Percentiles rank a stretch among this genome's conserved stretches.
Conservation (phyloP, 2,888 invertebrate species). For the Horisme vitalbata region DNA sequence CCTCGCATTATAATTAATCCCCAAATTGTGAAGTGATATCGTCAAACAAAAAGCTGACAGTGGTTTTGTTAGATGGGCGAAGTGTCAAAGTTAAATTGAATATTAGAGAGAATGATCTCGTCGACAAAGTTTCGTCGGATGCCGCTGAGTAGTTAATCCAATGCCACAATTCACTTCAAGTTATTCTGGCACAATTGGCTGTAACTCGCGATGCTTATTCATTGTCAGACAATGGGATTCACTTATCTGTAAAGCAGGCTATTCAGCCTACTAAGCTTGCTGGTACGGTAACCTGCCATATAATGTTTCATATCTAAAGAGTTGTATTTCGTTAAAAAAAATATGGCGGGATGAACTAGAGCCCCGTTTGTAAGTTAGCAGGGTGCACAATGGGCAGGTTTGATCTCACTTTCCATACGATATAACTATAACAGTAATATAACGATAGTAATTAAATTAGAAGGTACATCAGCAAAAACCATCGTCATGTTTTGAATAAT, state of each 20-base stretch:
- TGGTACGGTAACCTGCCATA: no score
- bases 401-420: no score
- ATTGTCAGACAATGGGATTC: conserved; percentile 43
- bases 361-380: no score
- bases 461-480: no score
- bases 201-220: conserved; percentile 66
- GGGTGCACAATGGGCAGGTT: no score
- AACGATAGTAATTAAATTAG: no score
- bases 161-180: conserved; percentile 74
- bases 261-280: no score
- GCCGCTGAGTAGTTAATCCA: conserved; percentile 77
- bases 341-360: no score
- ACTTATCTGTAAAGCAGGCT: not conserved
- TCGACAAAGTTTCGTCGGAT: conserved; percentile 64
- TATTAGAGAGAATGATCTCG: conserved; percentile 79
- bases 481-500: no score
- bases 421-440: no score
- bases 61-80: conserved; percentile 71
- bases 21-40: conserved; percentile 52
- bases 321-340: no score
- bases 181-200: conserved; percentile 70
- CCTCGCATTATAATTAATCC: conserved; percentile 47
- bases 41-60: conserved; percentile 67
- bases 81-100: conserved; percentile 83
- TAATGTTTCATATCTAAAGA: no score